phyloP scores from a whole-genome alignment of 2,797 vertebrate species.

The Micropoecilia bifurca region DNA sequence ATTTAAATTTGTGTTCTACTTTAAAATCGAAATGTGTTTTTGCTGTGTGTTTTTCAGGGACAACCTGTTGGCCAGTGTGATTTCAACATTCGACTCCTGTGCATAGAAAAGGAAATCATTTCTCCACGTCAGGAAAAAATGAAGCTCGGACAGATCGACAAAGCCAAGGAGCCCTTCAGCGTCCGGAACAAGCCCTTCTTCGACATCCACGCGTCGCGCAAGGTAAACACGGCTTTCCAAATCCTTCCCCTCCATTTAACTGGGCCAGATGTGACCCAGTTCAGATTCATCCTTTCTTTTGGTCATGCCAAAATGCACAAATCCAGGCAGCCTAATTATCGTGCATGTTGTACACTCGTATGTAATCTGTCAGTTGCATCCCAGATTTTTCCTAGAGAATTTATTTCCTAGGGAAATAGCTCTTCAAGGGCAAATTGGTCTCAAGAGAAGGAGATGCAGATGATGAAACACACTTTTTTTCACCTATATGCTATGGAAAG shows the following conservation, averaged over 20 bases:
- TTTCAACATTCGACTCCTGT: slow-evolving; percentile 91
- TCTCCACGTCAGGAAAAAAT: slow-evolving; percentile 94
- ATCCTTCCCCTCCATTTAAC: not conserved
- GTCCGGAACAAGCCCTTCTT: slow-evolving; percentile 97
- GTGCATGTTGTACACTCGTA: not conserved
- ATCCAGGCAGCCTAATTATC: not conserved
- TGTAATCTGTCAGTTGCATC: slow-evolving; percentile 2
- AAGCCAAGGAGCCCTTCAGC: slow-evolving; percentile 94
- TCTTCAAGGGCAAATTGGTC: slow-evolving; percentile 19
- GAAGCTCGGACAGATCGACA: slow-evolving; percentile 95
- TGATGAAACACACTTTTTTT: slow-evolving; percentile 17
- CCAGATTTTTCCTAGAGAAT: slow-evolving; percentile 16
- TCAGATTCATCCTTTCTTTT: slow-evolving; percentile 1
- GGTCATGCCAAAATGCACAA: slow-evolving; percentile 5
- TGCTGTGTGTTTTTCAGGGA: slow-evolving; percentile 80
- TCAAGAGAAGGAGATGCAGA: not conserved
- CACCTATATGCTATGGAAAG: not conserved
- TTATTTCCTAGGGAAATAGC: slow-evolving; percentile 13
- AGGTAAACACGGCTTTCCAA: slow-evolving; percentile 82
- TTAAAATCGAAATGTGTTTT: not conserved
- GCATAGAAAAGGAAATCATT: slow-evolving; percentile 98
- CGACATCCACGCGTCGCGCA: slow-evolving; percentile 91
- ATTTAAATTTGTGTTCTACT: not conserved
- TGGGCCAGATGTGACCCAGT: slow-evolving; percentile 10
- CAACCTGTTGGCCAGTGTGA: slow-evolving; percentile 97